A percentile compares a stretch with the other conserved stretches of the same genome.
These are phyloP conservation scores for Chrysolina americana DNA, from an alignment of 2,888 invertebrate genomes.

Conservation along the genomic window DNA sequence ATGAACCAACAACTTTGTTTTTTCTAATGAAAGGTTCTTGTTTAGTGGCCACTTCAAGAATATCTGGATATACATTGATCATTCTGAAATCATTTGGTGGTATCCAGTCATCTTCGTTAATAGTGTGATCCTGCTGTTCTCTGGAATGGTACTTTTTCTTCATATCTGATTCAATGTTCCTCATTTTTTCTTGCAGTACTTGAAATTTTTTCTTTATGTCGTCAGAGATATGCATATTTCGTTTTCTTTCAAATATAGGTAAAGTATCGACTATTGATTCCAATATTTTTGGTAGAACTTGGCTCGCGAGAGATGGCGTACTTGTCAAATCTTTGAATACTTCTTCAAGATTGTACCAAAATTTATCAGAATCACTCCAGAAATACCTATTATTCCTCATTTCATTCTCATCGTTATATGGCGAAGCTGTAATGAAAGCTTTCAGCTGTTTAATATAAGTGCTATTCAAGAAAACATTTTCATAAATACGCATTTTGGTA, in stretches of 20 bases:
- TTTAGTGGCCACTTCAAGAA: slow-evolving; percentile 64
- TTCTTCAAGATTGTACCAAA: slow-evolving; percentile 14
- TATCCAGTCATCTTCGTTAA: slow-evolving; percentile 20
- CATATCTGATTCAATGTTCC: slow-evolving; percentile 1
- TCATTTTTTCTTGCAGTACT: not conserved
- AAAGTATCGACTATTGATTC: not conserved
- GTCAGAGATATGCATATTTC: slow-evolving; percentile 10
- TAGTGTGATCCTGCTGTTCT: not conserved
- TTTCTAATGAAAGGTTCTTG: slow-evolving; percentile 71
- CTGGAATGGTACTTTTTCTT: not conserved
- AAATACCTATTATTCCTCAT: not conserved
- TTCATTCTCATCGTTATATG: not conserved
- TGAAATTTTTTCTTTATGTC: not conserved
- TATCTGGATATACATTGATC: slow-evolving; percentile 30
- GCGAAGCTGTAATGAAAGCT: slow-evolving; percentile 8
- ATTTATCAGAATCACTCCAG: slow-evolving; percentile 9
- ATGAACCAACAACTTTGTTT: slow-evolving; percentile 76
- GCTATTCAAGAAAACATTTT: slow-evolving; percentile 1
- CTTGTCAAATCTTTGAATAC: slow-evolving; percentile 12
- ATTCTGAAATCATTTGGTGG: slow-evolving; percentile 33
- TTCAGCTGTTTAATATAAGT: slow-evolving; percentile 7
- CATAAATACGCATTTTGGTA: slow-evolving; percentile 5
- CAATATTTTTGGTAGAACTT: slow-evolving; percentile 12
- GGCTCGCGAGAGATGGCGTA: not conserved
- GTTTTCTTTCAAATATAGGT: not conserved